phyloP scores from a whole-genome alignment of 2,113 vertebrate species.

The Nycticryphes semicollaris region DNA sequence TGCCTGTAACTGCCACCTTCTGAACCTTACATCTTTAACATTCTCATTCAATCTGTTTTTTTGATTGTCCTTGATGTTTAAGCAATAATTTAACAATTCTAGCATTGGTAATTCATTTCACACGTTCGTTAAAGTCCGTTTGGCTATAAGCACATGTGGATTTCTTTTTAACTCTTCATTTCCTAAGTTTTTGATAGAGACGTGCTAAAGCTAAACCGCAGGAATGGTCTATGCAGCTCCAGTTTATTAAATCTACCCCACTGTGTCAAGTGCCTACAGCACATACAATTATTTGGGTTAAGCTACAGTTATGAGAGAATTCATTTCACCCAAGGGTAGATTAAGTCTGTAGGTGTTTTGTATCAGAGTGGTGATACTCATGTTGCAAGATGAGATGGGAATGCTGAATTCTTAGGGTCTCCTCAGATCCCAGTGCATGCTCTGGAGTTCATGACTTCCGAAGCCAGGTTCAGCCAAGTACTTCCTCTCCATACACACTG shows the following conservation, averaged over 20 bases:
- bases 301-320: slow-evolving; percentile 41
- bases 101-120: slow-evolving; percentile 58
- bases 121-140: slow-evolving; percentile 43
- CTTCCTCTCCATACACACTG: slow-evolving; percentile 30
- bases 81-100: slow-evolving; percentile 8
- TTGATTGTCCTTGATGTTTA: not conserved
- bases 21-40: not conserved
- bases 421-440: not conserved
- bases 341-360: slow-evolving; percentile 55
- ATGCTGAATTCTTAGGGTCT: slow-evolving; percentile 5
- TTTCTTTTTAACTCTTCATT: slow-evolving; percentile 73
- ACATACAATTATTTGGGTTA: not conserved
- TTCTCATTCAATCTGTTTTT: not conserved
- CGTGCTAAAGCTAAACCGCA: slow-evolving; percentile 61
- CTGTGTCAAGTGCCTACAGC: not conserved
- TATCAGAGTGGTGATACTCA: slow-evolving; percentile 10
- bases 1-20: not conserved
- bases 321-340: slow-evolving; percentile 59
- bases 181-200: slow-evolving; percentile 54
- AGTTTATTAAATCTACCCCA: slow-evolving; percentile 63
- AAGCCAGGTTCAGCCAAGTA: slow-evolving; percentile 21
- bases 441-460: slow-evolving; percentile 44
- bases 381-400: slow-evolving; percentile 38
- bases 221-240: slow-evolving; percentile 37
- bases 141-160: slow-evolving; percentile 61